A percentile compares a stretch with the other conserved stretches of the same genome.
Conservation (phyloP, 2,888 invertebrate genomes). For the Pseudoips prasinana region DNA sequence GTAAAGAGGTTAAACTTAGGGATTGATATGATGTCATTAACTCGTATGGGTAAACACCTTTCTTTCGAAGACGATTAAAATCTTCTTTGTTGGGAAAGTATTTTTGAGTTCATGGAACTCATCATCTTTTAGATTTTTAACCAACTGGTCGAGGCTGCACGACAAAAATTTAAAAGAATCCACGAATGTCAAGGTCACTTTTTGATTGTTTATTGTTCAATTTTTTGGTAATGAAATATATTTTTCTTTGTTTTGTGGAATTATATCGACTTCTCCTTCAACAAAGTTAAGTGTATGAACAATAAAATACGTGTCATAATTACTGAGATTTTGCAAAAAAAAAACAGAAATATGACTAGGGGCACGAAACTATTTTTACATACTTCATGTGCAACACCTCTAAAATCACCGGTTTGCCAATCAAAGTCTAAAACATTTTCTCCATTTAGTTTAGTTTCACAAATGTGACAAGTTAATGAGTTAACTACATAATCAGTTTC, state of each 20-base stretch:
- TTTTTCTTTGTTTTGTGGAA: slow-evolving; percentile 37
- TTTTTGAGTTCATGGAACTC: slow-evolving; percentile 6
- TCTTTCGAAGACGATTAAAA: slow-evolving; percentile 8
- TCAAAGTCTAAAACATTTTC: slow-evolving; percentile 21
- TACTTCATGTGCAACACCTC: slow-evolving; percentile 27
- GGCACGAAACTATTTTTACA: slow-evolving; percentile 28
- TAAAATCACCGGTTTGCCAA: slow-evolving; percentile 28
- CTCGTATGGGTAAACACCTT: slow-evolving; percentile 13
- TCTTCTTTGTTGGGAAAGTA: slow-evolving; percentile 5
- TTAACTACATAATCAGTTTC: slow-evolving; percentile 1
- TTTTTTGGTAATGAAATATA: slow-evolving; percentile 41
- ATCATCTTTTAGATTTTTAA: slow-evolving; percentile 7
- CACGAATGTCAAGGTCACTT: slow-evolving; percentile 1
- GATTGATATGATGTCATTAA: slow-evolving; percentile 5
- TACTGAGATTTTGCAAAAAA: slow-evolving; percentile 28
- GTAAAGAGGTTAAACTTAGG: slow-evolving; percentile 4
- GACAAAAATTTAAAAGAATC: slow-evolving; percentile 2
- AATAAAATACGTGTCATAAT: slow-evolving; percentile 40
- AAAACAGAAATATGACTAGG: slow-evolving; percentile 18
- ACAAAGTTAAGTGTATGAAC: slow-evolving; percentile 29
- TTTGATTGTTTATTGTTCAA: slow-evolving; percentile 7
- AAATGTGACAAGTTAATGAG: slow-evolving; percentile 8
- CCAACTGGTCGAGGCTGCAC: slow-evolving; percentile 9
- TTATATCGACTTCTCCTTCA: slow-evolving; percentile 13
- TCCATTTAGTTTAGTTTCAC: slow-evolving; percentile 14